Conservation (phyloP, 1,140 invertebrate genomes). For the Heliconius melpomene region DNA sequence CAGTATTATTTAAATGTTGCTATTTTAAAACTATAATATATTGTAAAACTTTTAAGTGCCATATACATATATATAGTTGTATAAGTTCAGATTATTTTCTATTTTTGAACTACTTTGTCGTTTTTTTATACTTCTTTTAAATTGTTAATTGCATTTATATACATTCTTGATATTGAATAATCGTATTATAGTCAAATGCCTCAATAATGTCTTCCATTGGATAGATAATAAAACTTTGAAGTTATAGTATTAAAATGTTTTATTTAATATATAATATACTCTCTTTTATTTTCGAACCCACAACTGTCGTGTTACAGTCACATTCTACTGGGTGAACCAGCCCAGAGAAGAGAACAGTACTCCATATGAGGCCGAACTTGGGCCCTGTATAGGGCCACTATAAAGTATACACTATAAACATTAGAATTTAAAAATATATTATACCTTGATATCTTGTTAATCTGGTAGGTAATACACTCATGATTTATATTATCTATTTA, state of each 20-base stretch:
- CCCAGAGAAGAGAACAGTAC: too few species aligned
- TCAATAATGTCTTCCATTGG: conserved; percentile 50
- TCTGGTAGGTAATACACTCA: background rate
- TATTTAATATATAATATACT: background rate
- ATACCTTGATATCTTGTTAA: too few species aligned
- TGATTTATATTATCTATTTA: background rate
- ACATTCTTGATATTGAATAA: background rate
- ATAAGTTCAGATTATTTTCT: conserved; percentile 14
- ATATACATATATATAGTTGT: conserved; percentile 11
- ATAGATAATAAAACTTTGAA: conserved; percentile 27
- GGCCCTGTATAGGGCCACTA: too few species aligned
- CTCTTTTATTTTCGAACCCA: background rate
- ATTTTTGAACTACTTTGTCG: conserved; percentile 13
- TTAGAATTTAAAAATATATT: background rate
- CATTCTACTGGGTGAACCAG: too few species aligned
- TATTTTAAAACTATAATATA: background rate
- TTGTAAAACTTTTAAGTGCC: conserved; percentile 23
- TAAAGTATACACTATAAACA: too few species aligned
- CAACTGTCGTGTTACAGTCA: too few species aligned
- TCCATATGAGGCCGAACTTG: too few species aligned
- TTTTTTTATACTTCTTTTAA: conserved; percentile 3
- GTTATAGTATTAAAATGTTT: conserved; percentile 25
- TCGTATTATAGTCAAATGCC: conserved; percentile 36
- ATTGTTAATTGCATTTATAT: conserved; percentile 12
- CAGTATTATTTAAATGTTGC: conserved; percentile 33